These are phyloP conservation scores for Camelus dromedarius DNA, from an alignment of 2,113 vertebrate species.

Conservation along the genomic window DNA sequence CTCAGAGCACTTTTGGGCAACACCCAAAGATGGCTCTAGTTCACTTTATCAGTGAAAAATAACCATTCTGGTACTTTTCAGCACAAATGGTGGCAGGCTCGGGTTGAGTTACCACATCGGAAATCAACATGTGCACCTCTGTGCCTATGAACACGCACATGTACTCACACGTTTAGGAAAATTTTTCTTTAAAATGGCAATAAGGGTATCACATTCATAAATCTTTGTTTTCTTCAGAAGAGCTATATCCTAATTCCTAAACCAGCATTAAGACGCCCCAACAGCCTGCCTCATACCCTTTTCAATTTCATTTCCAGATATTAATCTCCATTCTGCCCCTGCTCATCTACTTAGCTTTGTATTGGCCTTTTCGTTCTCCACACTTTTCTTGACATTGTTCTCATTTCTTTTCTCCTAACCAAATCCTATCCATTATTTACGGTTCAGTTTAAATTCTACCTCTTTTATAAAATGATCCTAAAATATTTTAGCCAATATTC, in stretches of 20 bases:
- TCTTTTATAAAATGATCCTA: neutral
- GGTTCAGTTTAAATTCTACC: neutral
- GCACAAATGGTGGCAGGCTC: neutral
- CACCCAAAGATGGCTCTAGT: neutral
- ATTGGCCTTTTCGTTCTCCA: neutral
- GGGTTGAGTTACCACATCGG: neutral
- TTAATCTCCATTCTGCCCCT: neutral
- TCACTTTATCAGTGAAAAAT: neutral
- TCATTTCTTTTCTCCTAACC: neutral
- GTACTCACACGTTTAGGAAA: neutral
- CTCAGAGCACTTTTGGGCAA: neutral
- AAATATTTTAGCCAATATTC: conserved; percentile 35
- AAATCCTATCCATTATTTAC: conserved; percentile 45
- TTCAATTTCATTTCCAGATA: neutral
- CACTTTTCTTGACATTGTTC: neutral
- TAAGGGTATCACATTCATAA: neutral
- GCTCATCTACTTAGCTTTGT: neutral
- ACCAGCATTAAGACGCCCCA: neutral
- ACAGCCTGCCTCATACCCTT: neutral
- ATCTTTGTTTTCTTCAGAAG: neutral
- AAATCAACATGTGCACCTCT: neutral
- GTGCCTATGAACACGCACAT: neutral
- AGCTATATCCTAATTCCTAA: neutral
- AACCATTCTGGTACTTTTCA: neutral
- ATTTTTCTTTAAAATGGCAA: neutral